Evolutionary conservation across 1,140 invertebrate genomes (phyloP), one percentile per base, ranked within the genome.

Genomic region (Temnothorax nylanderi): DNA sequence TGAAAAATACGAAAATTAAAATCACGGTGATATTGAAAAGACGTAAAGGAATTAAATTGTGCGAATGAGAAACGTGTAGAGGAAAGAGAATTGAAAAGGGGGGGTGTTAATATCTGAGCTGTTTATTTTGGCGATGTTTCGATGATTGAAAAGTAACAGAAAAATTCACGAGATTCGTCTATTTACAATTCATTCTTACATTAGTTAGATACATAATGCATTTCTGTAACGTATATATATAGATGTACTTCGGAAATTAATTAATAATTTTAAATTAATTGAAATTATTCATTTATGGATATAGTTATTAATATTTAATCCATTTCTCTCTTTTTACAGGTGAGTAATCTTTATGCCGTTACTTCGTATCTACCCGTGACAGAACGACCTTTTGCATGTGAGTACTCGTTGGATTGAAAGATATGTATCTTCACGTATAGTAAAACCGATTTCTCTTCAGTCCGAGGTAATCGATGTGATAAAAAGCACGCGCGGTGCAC

Each of bases 321-420:
- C 56, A 2, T 87, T 87, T 56, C 47, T 82, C 74, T 71, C 21
- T 44, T 91, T 84, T 93, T 94, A 44, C 92, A 93, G 93, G 93
- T 94, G 92, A 94, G 93, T 94, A 93, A 88, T 81, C 37, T 75
- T 80, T 88, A 84, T 62, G 16, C 75, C 51, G 54, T 82, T 82
- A 60, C 41, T 74, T 47, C 26, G 13, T 84, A 32, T 74, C 41
- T 74, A 81, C 37, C 34, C 37, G 34, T 51, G 41, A 60, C 26
- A 49, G 26, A 84, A 62, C 54, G 67, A 60, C 32, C 18, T 75
- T 26, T 60, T 47, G 51, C 69, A 74, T 47, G 80, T 84, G 41
- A 84, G 80, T 84, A 84, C 16, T 8, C 21, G 8, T 81, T 41
- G 49, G 16, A 76, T 76, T 32, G 51, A 65, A 34, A 78, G 47